Conservation (phyloP, 2,888 invertebrate species). For the Chydorus sphaericus region DNA sequence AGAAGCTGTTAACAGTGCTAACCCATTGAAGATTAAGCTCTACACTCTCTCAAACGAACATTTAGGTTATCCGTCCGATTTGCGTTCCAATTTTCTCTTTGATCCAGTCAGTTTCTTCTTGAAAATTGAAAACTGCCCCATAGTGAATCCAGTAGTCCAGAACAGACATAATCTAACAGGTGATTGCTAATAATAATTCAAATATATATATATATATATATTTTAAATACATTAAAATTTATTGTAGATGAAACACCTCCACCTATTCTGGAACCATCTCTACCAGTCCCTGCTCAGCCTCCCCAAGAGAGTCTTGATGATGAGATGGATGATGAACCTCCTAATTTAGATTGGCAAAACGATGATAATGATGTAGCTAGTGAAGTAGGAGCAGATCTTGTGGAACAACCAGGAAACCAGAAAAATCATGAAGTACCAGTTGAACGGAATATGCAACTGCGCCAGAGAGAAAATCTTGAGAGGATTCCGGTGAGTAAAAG, state of each 20-base stretch:
- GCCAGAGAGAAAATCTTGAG: too few species aligned
- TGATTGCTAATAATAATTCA: too few species aligned
- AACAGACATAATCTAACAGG: too few species aligned
- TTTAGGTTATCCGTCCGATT: background rate
- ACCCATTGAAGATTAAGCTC: conserved; percentile 7
- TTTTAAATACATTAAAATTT: background rate
- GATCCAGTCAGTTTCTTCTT: background rate
- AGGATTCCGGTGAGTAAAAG: too few species aligned
- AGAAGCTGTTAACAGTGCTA: conserved; percentile 3
- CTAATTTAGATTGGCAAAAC: background rate
- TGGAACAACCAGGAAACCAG: background rate
- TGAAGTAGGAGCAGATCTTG: too few species aligned
- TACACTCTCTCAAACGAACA: background rate
- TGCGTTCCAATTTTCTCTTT: conserved; percentile 4
- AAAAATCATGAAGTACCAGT: background rate
- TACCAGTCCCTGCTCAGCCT: background rate
- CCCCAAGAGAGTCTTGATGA: background rate
- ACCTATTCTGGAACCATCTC: background rate
- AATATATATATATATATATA: too few species aligned
- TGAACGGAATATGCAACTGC: background rate
- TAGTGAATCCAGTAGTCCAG: background rate
- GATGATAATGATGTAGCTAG: background rate
- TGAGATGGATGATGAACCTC: background rate
- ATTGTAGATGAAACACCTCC: background rate
- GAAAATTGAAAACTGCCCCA: background rate